These are phyloP conservation scores for Chaunax sp. DNA, from an alignment of 2,797 vertebrate species.

Conservation along the genomic window DNA sequence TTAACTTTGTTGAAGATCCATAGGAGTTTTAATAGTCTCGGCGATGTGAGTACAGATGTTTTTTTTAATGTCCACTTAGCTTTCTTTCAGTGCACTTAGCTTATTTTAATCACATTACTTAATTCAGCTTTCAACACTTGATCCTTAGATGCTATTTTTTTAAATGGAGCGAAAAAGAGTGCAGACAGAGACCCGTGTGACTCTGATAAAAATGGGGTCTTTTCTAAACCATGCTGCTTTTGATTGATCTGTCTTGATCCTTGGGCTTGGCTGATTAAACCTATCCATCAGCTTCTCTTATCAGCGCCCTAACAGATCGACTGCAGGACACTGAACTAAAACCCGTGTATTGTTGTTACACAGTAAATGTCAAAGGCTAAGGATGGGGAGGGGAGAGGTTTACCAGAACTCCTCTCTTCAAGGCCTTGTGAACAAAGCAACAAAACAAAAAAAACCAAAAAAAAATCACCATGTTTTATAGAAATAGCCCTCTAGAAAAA, in stretches of 20 bases:
- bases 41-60: conserved; percentile 57
- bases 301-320: conserved; percentile 77
- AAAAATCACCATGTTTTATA: conserved; percentile 36
- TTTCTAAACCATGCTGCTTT: conserved; percentile 75
- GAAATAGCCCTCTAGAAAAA: conserved; percentile 33
- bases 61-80: conserved; percentile 35
- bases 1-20: conserved; percentile 43
- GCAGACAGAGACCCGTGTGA: conserved; percentile 50
- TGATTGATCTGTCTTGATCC: conserved; percentile 84
- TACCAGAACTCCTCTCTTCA: conserved; percentile 47
- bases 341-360: conserved; percentile 78
- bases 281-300: conserved; percentile 83
- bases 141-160: neutral
- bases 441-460: conserved; percentile 41
- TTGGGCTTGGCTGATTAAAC: conserved; percentile 81
- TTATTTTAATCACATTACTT: conserved; percentile 22
- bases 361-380: conserved; percentile 81
- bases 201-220: conserved; percentile 74
- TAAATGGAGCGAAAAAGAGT: neutral
- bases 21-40: conserved; percentile 40
- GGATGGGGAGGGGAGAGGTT: conserved; percentile 70
- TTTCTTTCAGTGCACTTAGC: conserved; percentile 5
- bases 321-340: conserved; percentile 78
- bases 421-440: conserved; percentile 68
- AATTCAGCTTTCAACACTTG: conserved; percentile 7